phyloP scores from a whole-genome alignment of 2,888 invertebrate genomes.

The Machimus atricapillus region DNA sequence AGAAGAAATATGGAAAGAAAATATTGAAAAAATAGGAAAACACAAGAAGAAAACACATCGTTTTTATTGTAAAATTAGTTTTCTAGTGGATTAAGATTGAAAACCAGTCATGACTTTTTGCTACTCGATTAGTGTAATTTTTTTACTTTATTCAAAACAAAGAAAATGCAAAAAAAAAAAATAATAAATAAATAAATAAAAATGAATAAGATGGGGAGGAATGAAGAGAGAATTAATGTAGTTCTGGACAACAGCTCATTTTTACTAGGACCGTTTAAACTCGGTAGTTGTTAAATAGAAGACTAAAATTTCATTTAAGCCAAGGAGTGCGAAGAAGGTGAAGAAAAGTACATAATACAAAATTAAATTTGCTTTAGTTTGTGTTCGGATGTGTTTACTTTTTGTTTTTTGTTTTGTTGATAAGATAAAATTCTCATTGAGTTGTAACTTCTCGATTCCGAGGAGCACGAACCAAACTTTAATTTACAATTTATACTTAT shows the following conservation, averaged over 20 bases:
- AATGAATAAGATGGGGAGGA: background rate
- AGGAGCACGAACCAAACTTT: background rate
- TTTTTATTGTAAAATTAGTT: slow-evolving; percentile 27
- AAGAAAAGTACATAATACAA: background rate
- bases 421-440: background rate
- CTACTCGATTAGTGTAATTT: slow-evolving; percentile 17
- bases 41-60: background rate
- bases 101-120: slow-evolving; percentile 29
- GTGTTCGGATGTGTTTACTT: slow-evolving; percentile 10
- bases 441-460: background rate
- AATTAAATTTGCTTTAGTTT: slow-evolving; percentile 1
- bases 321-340: background rate
- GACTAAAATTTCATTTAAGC: background rate
- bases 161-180: background rate
- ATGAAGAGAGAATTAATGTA: background rate
- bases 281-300: slow-evolving; percentile 10
- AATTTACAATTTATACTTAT: background rate
- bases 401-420: background rate
- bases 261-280: slow-evolving; percentile 2
- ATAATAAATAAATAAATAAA: background rate
- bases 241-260: slow-evolving; percentile 22
- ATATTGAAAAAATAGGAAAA: background rate
- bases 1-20: background rate
- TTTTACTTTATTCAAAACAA: slow-evolving; percentile 1
- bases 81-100: slow-evolving; percentile 7